Evolutionary conservation across 2,888 invertebrate genomes (phyloP).

Genomic region (Trachelus stipa): DNA sequence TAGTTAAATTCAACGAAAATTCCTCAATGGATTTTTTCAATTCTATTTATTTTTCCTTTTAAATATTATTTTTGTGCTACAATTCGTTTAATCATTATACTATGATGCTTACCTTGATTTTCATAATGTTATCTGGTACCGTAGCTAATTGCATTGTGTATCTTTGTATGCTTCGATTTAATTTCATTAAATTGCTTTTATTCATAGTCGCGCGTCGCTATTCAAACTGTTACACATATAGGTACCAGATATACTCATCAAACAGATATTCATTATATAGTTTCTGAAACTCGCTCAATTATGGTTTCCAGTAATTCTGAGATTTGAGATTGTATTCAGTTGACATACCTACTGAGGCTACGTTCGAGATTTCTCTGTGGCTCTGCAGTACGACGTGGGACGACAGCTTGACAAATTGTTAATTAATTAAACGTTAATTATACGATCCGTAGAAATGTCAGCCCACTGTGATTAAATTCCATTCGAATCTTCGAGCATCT

Average conservation of each 20-base stretch:
- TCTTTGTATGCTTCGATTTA: background rate
- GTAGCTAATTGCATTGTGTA: background rate
- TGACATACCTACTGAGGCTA: background rate
- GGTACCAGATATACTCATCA: background rate
- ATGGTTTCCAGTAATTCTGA: background rate
- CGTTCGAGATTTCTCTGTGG: background rate
- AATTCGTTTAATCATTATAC: too few relatives aligned
- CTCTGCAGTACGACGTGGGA: background rate
- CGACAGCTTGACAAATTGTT: background rate
- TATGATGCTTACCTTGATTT: too few relatives aligned
- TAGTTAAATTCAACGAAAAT: too few relatives aligned
- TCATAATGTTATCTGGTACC: too few relatives aligned
- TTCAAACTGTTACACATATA: background rate
- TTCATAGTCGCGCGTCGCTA: background rate
- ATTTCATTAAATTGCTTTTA: background rate
- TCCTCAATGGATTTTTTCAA: too few relatives aligned
- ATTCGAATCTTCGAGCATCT: background rate
- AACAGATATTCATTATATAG: background rate
- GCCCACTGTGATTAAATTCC: background rate
- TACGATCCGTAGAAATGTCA: background rate
- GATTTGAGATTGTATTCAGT: background rate
- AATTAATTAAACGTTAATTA: background rate
- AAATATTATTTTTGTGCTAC: too few relatives aligned
- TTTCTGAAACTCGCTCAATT: background rate
- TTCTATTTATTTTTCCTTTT: background rate